These are phyloP conservation scores for Zaprionus vittiger DNA, from an alignment of 1,140 invertebrate species.

Conservation along the genomic window DNA sequence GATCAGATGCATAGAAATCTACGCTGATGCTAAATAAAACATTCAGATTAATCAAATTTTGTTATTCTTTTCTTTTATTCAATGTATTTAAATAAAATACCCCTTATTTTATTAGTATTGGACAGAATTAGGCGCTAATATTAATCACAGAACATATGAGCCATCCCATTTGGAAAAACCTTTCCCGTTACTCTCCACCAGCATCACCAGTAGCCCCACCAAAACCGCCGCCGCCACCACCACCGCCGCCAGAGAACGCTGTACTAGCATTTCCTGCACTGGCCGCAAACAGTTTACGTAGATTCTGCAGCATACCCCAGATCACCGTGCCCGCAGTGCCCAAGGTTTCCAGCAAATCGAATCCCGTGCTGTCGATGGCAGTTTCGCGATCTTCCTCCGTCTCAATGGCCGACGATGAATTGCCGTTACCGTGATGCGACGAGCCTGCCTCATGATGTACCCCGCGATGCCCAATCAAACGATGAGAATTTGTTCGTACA, in stretches of 20 bases:
- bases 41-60: background rate
- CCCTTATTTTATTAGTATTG: constrained; percentile 61
- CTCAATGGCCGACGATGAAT: constrained; percentile 73
- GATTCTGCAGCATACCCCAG: constrained; percentile 62
- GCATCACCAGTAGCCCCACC: background rate
- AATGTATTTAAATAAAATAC: constrained; percentile 22
- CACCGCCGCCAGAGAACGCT: constrained; percentile 64
- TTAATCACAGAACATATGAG: constrained; percentile 71
- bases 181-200: constrained; percentile 5
- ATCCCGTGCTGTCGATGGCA: constrained; percentile 73
- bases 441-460: constrained; percentile 50
- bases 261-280: constrained; percentile 70
- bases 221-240: constrained; percentile 16
- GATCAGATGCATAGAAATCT: no score
- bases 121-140: constrained; percentile 45
- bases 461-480: constrained; percentile 57
- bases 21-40: no score
- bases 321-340: constrained; percentile 59
- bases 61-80: background rate
- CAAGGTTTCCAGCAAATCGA: constrained; percentile 68
- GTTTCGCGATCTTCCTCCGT: constrained; percentile 77
- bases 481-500: constrained; percentile 61
- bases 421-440: constrained; percentile 39
- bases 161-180: background rate
- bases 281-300: constrained; percentile 65